Evolutionary conservation across 2,113 vertebrate species (phyloP), one percentile per base, ranked within the genome.

Genomic region (Colius striatus): DNA sequence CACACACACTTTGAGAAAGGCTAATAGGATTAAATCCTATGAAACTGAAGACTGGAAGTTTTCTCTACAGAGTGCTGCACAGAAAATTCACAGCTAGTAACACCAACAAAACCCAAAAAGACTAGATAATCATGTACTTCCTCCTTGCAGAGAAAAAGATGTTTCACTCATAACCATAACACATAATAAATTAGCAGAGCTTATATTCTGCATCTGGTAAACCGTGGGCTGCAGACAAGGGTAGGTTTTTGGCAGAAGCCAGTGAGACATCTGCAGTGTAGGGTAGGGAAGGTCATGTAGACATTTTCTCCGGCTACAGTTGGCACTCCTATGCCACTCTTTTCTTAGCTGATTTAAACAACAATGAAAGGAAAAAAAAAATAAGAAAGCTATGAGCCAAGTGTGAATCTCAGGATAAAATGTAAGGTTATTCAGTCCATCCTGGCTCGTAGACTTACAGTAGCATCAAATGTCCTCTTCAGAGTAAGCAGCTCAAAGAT

Each of bases 391-490:
- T 85, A 41, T 47, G 34, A 88, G 41, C 71, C 29, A 82, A 90
- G 61, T 10, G 19, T 47, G 68, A 78, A 67, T 65, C 68, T 94
- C 29, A 41, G 16, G 25, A 32, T 30, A 78, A 73, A 77, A 84
- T 74, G 45, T 51, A 47, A 68, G 13, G n/a, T 54, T 74, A 82
- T 18, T 55, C 58, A 41, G 71, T 73, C 51, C 54, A 81, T 51
- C 57, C 2, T 16, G 60, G 30, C 62, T 83, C 88, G 57, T 17
- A 92, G 76, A 96, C 98, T 97, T 98, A 99, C 99, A 90, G 99
- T 99, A 53, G 99, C 99, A 98, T 99, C 99, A 97, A 99, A 99
- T 21, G 99, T 99, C 97, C 99, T 98, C 89, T 98, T 99, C 72
- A 99, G 97, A 11, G 99, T 99, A 72, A 99, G 98, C 51, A 99